These are phyloP conservation scores for Lasioglossum lativentre DNA, from an alignment of 2,888 invertebrate species.

Conservation along the genomic window DNA sequence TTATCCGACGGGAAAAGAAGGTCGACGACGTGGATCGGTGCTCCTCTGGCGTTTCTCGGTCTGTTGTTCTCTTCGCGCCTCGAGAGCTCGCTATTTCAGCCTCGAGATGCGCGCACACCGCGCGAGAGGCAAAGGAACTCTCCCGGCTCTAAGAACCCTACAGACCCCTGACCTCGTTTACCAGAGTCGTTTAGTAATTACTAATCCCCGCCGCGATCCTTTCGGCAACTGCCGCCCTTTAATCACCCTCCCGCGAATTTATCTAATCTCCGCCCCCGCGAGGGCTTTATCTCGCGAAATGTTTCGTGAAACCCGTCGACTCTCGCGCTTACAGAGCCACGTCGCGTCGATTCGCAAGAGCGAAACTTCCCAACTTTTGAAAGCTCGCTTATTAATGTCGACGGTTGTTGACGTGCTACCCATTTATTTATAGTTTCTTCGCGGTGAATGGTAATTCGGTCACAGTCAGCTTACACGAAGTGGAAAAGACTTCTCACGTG, in stretches of 20 bases:
- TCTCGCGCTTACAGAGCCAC: neutral
- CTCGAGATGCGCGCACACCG: slow-evolving; percentile 37
- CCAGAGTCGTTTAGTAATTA: slow-evolving; percentile 41
- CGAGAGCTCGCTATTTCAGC: slow-evolving; percentile 19
- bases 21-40: neutral
- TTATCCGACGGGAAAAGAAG: neutral
- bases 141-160: slow-evolving; percentile 16
- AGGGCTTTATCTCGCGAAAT: slow-evolving; percentile 28
- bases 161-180: slow-evolving; percentile 40
- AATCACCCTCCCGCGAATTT: slow-evolving; percentile 47
- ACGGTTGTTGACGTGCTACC: slow-evolving; percentile 5
- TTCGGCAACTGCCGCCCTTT: slow-evolving; percentile 44
- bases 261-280: slow-evolving; percentile 35
- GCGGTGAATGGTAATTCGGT: neutral
- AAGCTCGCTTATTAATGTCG: slow-evolving; percentile 12
- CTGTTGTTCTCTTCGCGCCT: slow-evolving; percentile 18
- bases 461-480: neutral
- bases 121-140: slow-evolving; percentile 29
- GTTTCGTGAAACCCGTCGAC: slow-evolving; percentile 23
- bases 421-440: slow-evolving; percentile 10
- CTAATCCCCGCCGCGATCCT: slow-evolving; percentile 33
- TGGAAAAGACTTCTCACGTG: neutral
- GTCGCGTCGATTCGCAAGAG: neutral
- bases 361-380: slow-evolving; percentile 11
- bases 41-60: neutral